A percentile compares a stretch with the other conserved stretches of the same genome.
These are phyloP conservation scores for Therioaphis trifolii DNA, from an alignment of 2,888 invertebrate species.

Conservation along the genomic window DNA sequence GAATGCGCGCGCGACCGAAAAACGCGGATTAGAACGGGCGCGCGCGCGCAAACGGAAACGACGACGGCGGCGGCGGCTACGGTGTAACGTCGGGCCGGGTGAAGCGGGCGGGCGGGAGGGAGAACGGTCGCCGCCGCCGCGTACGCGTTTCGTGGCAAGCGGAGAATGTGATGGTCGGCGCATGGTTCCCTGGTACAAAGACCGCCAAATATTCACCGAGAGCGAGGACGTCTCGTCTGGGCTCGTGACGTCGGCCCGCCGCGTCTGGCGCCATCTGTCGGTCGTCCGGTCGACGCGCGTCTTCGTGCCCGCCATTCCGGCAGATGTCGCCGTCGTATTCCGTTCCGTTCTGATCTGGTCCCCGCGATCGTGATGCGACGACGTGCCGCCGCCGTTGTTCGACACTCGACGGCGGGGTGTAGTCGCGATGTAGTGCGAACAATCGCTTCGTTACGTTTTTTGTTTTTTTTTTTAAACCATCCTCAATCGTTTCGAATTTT, in stretches of 20 bases:
- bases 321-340: background rate
- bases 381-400: too few relatives aligned
- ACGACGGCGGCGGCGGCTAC: background rate
- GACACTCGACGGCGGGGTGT: too few relatives aligned
- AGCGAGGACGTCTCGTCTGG: constrained; percentile 42
- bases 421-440: too few relatives aligned
- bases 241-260: background rate
- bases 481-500: too few relatives aligned
- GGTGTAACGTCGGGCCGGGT: background rate
- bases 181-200: constrained; percentile 65
- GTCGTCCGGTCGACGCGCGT: background rate
- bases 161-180: too few relatives aligned
- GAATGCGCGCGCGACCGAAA: too few relatives aligned
- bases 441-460: too few relatives aligned
- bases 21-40: too few relatives aligned
- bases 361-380: too few relatives aligned
- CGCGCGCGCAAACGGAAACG: background rate
- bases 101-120: constrained; percentile 10
- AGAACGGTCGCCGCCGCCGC: background rate
- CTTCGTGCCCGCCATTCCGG: background rate
- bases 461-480: too few relatives aligned
- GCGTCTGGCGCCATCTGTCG: constrained; percentile 13
- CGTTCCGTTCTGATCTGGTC: too few relatives aligned
- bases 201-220: constrained; percentile 65
- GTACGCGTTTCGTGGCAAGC: constrained; percentile 15